These are phyloP conservation scores for Siderastrea siderea DNA, from an alignment of 92 coral and sea anemone genomes.

Conservation along the genomic window DNA sequence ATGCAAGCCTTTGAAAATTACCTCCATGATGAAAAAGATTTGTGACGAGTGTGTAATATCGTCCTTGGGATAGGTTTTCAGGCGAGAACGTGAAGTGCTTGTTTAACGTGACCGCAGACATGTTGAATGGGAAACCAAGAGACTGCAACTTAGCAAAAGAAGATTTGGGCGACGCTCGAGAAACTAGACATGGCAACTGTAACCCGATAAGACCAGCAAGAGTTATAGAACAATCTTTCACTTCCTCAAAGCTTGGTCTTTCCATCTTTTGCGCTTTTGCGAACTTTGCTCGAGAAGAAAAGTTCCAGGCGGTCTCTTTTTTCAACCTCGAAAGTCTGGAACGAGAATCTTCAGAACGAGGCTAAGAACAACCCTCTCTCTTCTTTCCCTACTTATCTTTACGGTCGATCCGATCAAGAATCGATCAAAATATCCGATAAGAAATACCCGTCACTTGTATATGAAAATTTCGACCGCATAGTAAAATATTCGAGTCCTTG, in stretches of 20 bases:
- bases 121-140: conserved; percentile 83
- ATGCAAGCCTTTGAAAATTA: not conserved
- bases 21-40: conserved; percentile 89
- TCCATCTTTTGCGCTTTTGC: not conserved
- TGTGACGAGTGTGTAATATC: conserved; percentile 84
- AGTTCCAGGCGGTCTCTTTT: not conserved
- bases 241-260: conserved; percentile 3
- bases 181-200: conserved; percentile 85
- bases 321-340: not conserved
- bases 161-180: conserved; percentile 75
- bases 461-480: too few species aligned
- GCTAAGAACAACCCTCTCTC: too few species aligned
- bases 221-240: conserved; percentile 60
- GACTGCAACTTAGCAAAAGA: conserved; percentile 68
- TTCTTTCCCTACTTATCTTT: too few species aligned
- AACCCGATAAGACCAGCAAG: conserved; percentile 75
- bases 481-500: too few species aligned
- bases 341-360: too few species aligned
- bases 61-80: conserved; percentile 78
- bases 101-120: conserved; percentile 65
- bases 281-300: not conserved
- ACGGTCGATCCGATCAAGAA: too few species aligned
- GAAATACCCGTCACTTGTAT: too few species aligned
- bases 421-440: too few species aligned
- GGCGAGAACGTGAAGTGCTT: conserved; percentile 90